phyloP scores from a whole-genome alignment of 2,113 vertebrate species.

The Barnardius zonarius region DNA sequence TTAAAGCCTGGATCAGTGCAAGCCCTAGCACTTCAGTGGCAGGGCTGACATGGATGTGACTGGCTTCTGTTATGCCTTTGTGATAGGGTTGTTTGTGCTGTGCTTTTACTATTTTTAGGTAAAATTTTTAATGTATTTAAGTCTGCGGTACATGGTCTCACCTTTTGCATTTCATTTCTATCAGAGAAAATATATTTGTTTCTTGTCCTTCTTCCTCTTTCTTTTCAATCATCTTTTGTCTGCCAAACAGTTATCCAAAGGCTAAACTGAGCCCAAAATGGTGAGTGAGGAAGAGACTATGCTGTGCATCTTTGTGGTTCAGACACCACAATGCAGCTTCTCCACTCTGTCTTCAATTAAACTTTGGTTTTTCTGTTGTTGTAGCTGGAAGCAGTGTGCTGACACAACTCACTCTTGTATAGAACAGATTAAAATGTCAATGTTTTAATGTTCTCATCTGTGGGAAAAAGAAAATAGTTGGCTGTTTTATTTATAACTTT shows the following conservation, averaged over 20 bases:
- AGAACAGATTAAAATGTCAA: slow-evolving; percentile 79
- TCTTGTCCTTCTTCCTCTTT: not conserved
- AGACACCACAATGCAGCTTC: slow-evolving; percentile 42
- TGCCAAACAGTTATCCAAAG: not conserved
- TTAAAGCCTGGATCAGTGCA: not conserved
- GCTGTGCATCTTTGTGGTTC: slow-evolving; percentile 22
- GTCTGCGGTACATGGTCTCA: not conserved
- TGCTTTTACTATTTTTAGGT: not conserved
- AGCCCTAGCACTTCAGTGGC: not conserved
- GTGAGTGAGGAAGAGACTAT: not conserved
- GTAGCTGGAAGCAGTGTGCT: slow-evolving; percentile 78
- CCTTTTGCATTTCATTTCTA: not conserved
- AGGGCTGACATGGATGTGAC: not conserved
- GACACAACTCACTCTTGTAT: slow-evolving; percentile 78
- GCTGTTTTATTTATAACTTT: slow-evolving; percentile 77
- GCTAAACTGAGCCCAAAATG: slow-evolving; percentile 14
- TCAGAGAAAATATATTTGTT: not conserved
- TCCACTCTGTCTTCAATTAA: slow-evolving; percentile 78
- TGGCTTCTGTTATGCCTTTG: not conserved
- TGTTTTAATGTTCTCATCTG: slow-evolving; percentile 76
- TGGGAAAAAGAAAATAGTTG: slow-evolving; percentile 78
- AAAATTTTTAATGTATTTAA: not conserved
- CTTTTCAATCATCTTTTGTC: not conserved
- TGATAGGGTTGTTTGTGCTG: not conserved
- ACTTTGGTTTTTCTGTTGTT: slow-evolving; percentile 72